Evolutionary conservation across 2,113 vertebrate genomes (phyloP).

Genomic region (Catagonus wagneri): DNA sequence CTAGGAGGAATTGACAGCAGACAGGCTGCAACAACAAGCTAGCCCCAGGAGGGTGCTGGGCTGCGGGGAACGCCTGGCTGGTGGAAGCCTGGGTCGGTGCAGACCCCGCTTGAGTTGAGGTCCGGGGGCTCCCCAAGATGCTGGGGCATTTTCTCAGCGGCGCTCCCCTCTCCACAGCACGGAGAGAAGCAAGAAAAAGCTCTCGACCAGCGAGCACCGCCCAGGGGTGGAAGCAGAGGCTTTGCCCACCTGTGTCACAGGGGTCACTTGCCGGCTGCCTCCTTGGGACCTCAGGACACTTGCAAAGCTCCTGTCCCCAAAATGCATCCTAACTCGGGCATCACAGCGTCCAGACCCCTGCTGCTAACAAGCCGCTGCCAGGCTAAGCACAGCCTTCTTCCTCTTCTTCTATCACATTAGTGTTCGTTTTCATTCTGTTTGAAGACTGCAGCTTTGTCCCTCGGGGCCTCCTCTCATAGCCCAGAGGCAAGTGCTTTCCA

Average conservation of each 20-base stretch:
- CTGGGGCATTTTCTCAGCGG: neutral
- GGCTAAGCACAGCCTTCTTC: neutral
- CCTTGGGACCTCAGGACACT: neutral
- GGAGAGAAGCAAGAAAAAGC: neutral
- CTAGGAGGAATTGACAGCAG: too few species aligned
- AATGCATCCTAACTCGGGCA: neutral
- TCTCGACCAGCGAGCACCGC: neutral
- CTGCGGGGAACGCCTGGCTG: neutral
- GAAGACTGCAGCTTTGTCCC: neutral
- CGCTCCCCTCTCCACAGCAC: neutral
- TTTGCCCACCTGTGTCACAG: neutral
- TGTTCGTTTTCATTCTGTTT: neutral
- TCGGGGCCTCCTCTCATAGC: neutral
- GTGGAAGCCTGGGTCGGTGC: too few species aligned
- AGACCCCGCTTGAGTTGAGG: too few species aligned
- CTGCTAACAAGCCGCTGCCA: neutral
- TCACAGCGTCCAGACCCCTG: neutral
- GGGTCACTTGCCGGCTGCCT: neutral
- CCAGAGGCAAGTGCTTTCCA: neutral
- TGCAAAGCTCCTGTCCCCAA: neutral
- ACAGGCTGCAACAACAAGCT: fast-evolving
- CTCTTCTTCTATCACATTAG: neutral
- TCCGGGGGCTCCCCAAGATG: too few species aligned
- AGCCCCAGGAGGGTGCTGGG: neutral
- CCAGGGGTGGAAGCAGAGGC: neutral